Conservation (phyloP, 2,113 vertebrate species). For the Lophotis ruficrista region DNA sequence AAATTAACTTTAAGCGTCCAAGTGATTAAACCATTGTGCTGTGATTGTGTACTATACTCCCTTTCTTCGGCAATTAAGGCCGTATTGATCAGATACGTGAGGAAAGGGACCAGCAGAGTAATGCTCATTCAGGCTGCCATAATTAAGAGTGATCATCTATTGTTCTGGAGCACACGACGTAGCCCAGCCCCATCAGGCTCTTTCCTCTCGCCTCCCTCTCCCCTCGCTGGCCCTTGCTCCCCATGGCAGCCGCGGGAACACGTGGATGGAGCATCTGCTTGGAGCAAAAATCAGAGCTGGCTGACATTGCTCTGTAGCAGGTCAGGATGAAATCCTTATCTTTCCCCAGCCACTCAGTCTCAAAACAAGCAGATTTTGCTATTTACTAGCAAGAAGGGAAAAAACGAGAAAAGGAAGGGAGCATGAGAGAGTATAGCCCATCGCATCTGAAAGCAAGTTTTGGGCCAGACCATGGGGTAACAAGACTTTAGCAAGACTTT, state of each 20-base stretch:
- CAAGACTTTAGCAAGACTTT: neutral
- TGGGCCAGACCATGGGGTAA: neutral
- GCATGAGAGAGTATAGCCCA: neutral
- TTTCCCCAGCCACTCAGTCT: neutral
- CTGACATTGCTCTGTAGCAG: neutral
- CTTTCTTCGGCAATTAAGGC: conserved; percentile 70
- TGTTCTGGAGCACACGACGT: conserved; percentile 42
- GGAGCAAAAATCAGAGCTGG: neutral
- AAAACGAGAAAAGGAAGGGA: neutral
- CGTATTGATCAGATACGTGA: conserved; percentile 70
- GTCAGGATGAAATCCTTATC: neutral
- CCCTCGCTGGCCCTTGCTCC: neutral
- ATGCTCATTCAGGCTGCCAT: conserved; percentile 67
- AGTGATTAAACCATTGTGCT: conserved; percentile 73
- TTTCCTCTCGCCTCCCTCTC: conserved; percentile 18
- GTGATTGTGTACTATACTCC: conserved; percentile 40
- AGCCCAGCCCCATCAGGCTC: conserved; percentile 15
- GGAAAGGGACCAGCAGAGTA: conserved; percentile 45
- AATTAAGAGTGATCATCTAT: conserved; percentile 77
- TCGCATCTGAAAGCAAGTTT: neutral
- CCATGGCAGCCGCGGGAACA: accelerated
- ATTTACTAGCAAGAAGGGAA: neutral
- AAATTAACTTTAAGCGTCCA: conserved; percentile 63
- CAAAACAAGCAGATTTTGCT: neutral
- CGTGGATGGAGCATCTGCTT: neutral